phyloP scores from a whole-genome alignment of 1,140 invertebrate species.

The Drosophila sulfurigaster region DNA sequence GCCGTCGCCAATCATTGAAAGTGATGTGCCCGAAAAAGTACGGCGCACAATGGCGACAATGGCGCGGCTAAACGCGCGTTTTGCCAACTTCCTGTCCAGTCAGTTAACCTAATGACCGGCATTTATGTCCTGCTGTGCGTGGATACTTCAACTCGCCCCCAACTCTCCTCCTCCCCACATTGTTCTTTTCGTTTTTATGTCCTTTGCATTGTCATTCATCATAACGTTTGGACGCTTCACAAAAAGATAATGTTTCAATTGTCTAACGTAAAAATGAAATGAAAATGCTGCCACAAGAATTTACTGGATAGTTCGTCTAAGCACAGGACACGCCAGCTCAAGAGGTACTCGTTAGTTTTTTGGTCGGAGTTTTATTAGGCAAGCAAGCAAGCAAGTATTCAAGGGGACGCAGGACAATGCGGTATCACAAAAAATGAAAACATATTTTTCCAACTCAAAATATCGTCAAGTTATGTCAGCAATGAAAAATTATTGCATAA shows the following conservation, averaged over 20 bases:
- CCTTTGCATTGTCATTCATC: conserved; percentile 66
- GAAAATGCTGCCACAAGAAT: conserved; percentile 30
- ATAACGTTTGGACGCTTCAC: conserved; percentile 41
- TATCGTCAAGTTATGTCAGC: conserved; percentile 75
- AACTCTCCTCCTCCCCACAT: background rate
- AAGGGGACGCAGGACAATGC: background rate
- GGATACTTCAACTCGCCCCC: background rate
- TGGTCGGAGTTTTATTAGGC: conserved; percentile 20
- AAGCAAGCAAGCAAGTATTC: background rate
- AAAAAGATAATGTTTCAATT: conserved; percentile 69
- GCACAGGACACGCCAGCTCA: conserved; percentile 15
- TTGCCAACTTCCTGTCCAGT: conserved; percentile 71
- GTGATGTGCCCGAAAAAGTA: conserved; percentile 67
- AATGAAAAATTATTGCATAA: conserved; percentile 83
- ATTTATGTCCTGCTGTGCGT: conserved; percentile 59
- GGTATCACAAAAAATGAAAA: conserved; percentile 72
- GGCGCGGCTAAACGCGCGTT: conserved; percentile 39
- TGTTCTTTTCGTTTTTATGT: conserved; percentile 56
- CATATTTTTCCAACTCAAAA: conserved; percentile 51
- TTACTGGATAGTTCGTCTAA: conserved; percentile 43
- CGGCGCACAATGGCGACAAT: conserved; percentile 60
- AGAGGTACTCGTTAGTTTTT: conserved; percentile 4
- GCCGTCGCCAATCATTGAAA: conserved; percentile 71
- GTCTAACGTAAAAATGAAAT: conserved; percentile 44
- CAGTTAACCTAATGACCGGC: conserved; percentile 79